These are phyloP conservation scores for Dissostichus mawsoni DNA, from an alignment of 2,113 vertebrate species.

Conservation along the genomic window DNA sequence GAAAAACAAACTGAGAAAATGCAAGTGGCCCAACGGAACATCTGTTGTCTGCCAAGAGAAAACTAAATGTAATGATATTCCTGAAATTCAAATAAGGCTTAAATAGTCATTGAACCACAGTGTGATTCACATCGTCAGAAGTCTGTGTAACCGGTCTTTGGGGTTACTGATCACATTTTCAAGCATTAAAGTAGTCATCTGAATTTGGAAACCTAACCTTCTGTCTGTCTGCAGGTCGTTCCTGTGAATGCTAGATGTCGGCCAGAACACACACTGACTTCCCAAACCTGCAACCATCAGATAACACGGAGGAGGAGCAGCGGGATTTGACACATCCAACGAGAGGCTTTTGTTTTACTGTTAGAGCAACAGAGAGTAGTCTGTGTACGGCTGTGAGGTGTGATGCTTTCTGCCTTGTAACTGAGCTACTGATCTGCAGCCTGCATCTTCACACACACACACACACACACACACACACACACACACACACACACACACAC, in stretches of 20 bases:
- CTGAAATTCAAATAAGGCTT: too few species aligned
- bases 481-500: slow-evolving; percentile 28
- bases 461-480: slow-evolving; percentile 34
- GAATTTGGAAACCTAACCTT: background rate
- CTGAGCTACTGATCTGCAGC: slow-evolving; percentile 50
- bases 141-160: background rate
- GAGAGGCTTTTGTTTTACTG: slow-evolving; percentile 46
- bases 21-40: too few species aligned
- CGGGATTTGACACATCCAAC: slow-evolving; percentile 23
- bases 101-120: too few species aligned
- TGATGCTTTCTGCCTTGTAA: slow-evolving; percentile 48
- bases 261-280: slow-evolving; percentile 24
- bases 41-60: too few species aligned
- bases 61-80: too few species aligned
- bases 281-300: slow-evolving; percentile 44
- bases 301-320: slow-evolving; percentile 37
- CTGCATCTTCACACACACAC: slow-evolving; percentile 32
- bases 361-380: slow-evolving; percentile 50
- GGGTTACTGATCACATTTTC: background rate
- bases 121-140: too few species aligned
- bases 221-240: slow-evolving; percentile 65
- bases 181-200: background rate
- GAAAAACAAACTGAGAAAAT: too few species aligned
- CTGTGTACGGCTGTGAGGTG: slow-evolving; percentile 40
- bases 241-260: slow-evolving; percentile 81